Conservation (phyloP, 2,888 invertebrate genomes). For the Zygogramma bicolorata region DNA sequence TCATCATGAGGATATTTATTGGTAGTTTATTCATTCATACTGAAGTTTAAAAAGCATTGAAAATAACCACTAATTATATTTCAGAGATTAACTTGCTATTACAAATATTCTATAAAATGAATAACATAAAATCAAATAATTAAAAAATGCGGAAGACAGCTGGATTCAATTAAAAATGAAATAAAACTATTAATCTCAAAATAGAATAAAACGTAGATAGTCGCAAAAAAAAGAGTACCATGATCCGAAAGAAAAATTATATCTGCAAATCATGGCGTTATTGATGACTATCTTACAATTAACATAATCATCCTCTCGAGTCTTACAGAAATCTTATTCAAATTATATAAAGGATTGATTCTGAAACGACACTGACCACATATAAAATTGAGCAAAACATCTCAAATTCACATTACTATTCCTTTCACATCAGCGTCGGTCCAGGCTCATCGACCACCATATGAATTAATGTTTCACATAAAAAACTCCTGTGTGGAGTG, state of each 20-base stretch:
- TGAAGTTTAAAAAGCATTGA: too few species aligned
- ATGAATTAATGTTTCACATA: constrained; percentile 72
- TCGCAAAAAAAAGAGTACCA: neutral
- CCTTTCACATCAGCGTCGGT: neutral
- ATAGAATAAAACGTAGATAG: neutral
- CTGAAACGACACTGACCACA: neutral
- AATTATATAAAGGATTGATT: neutral
- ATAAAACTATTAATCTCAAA: neutral
- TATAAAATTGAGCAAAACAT: neutral
- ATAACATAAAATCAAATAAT: too few species aligned
- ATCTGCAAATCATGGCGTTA: too few species aligned
- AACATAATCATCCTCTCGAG: neutral
- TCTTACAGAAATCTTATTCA: neutral
- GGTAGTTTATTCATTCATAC: too few species aligned
- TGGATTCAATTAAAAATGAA: neutral
- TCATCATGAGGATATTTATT: too few species aligned
- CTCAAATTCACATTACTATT: neutral
- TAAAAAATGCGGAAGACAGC: neutral
- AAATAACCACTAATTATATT: too few species aligned
- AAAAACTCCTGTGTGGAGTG: constrained; percentile 85
- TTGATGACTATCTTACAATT: neutral
- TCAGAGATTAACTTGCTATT: too few species aligned
- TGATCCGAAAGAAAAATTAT: neutral
- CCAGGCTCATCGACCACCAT: neutral
- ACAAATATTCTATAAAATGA: too few species aligned